These are phyloP conservation scores for Sus cebifrons DNA, from an alignment of 2,797 vertebrate species.

Conservation along the genomic window DNA sequence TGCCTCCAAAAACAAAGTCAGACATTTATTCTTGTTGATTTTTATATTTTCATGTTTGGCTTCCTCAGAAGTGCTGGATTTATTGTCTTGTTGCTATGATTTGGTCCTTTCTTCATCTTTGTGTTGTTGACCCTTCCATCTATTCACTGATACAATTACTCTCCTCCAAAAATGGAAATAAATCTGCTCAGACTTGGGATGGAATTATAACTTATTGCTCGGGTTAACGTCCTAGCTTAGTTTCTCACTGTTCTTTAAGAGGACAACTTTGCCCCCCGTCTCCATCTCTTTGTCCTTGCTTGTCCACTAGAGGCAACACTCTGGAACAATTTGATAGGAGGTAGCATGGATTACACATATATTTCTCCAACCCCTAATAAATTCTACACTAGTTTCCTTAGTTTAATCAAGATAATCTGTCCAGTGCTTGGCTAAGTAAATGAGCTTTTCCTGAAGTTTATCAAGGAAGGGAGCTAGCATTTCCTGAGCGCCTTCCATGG, in stretches of 20 bases:
- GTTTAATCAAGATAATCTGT: slow-evolving; percentile 41
- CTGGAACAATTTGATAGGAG: background rate
- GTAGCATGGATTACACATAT: background rate
- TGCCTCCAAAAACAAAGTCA: slow-evolving; percentile 52
- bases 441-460: slow-evolving; percentile 35
- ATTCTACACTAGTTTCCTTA: slow-evolving; percentile 29
- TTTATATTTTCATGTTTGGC: slow-evolving; percentile 59
- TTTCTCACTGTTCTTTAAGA: slow-evolving; percentile 67
- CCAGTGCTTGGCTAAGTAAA: slow-evolving; percentile 45
- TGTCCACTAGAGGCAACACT: background rate
- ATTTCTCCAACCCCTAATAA: slow-evolving; percentile 2
- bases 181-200: slow-evolving; percentile 74
- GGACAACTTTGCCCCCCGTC: background rate
- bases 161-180: slow-evolving; percentile 75
- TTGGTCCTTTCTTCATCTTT: slow-evolving; percentile 72
- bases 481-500: background rate
- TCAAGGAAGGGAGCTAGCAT: slow-evolving; percentile 1
- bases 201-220: slow-evolving; percentile 75
- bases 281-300: slow-evolving; percentile 47
- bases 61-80: slow-evolving; percentile 63
- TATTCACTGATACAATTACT: slow-evolving; percentile 75
- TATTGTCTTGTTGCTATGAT: slow-evolving; percentile 73
- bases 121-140: slow-evolving; percentile 71
- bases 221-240: slow-evolving; percentile 51
- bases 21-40: slow-evolving; percentile 55